Conservation (phyloP, 2,797 vertebrate species). For the Dryobates pubescens region DNA sequence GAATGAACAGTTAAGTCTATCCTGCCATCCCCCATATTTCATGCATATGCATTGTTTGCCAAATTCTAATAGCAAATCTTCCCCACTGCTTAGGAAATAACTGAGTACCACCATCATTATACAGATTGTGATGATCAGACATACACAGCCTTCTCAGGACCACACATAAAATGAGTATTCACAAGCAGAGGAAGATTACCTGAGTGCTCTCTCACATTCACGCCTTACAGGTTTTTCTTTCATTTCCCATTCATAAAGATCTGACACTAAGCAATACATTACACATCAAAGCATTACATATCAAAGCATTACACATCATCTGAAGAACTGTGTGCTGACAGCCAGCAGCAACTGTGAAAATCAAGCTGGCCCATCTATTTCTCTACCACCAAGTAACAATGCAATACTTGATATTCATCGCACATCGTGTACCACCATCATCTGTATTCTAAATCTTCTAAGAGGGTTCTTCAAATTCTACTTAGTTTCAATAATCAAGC, state of each 20-base stretch:
- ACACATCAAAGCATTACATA: not conserved
- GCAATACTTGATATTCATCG: fast-evolving
- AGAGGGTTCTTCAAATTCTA: not conserved
- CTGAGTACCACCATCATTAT: not conserved
- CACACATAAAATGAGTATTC: not conserved
- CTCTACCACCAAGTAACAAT: not conserved
- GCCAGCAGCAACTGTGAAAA: not conserved
- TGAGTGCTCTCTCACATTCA: not conserved
- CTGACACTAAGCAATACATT: not conserved
- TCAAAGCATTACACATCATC: not conserved
- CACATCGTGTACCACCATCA: not conserved
- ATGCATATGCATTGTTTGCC: not conserved
- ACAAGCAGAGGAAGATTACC: not conserved
- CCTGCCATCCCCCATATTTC: not conserved
- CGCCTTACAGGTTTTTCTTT: not conserved
- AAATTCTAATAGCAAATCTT: not conserved
- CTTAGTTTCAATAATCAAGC: not conserved
- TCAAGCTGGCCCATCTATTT: not conserved
- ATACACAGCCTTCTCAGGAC: not conserved
- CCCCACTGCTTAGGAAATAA: not conserved
- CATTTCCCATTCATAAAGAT: not conserved
- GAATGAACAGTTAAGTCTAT: not conserved
- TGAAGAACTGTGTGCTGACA: not conserved
- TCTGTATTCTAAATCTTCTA: not conserved
- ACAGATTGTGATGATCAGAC: not conserved